Percentiles rank a stretch among this genome's conserved stretches.
phyloP scores from a whole-genome alignment of 2,797 vertebrate species.

The Knipowitschia caucasica region DNA sequence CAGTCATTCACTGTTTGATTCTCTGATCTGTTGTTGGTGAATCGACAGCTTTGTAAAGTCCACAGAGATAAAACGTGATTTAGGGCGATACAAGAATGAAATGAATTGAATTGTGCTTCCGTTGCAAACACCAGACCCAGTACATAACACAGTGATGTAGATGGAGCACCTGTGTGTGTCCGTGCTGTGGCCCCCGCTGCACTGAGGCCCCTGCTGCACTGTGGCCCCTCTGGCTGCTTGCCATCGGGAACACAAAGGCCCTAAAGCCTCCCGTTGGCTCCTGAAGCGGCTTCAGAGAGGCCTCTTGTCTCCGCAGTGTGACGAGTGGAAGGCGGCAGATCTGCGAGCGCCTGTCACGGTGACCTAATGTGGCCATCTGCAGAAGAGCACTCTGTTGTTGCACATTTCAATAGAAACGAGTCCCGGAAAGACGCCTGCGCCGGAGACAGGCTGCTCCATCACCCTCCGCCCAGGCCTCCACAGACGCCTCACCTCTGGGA shows the following conservation, averaged over 20 bases:
- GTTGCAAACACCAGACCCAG: no score
- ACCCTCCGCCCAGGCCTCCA: constrained; percentile 74
- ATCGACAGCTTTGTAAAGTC: no score
- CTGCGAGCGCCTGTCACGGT: constrained; percentile 77
- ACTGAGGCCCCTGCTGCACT: constrained; percentile 36
- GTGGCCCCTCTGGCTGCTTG: constrained; percentile 70
- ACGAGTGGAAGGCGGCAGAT: constrained; percentile 50
- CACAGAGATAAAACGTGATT: no score
- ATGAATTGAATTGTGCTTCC: no score
- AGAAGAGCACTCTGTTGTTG: constrained; percentile 80
- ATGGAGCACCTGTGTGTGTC: constrained; percentile 5
- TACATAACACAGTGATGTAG: no score
- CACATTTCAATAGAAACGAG: constrained; percentile 95
- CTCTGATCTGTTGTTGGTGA: no score
- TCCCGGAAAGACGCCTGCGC: constrained; percentile 79
- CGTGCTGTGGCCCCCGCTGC: constrained; percentile 4
- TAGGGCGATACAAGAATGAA: no score
- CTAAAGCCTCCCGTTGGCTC: constrained; percentile 61
- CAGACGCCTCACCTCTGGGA: constrained; percentile 84
- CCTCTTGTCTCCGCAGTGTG: constrained; percentile 60
- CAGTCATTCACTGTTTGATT: no score
- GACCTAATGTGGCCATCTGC: constrained; percentile 87
- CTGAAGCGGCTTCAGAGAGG: constrained; percentile 73
- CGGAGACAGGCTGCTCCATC: constrained; percentile 92
- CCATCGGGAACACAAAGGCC: constrained; percentile 71